Percentiles rank a stretch among this genome's conserved stretches.
These are phyloP conservation scores for Artibeus lituratus DNA, from an alignment of 2,797 vertebrate species.

Conservation along the genomic window DNA sequence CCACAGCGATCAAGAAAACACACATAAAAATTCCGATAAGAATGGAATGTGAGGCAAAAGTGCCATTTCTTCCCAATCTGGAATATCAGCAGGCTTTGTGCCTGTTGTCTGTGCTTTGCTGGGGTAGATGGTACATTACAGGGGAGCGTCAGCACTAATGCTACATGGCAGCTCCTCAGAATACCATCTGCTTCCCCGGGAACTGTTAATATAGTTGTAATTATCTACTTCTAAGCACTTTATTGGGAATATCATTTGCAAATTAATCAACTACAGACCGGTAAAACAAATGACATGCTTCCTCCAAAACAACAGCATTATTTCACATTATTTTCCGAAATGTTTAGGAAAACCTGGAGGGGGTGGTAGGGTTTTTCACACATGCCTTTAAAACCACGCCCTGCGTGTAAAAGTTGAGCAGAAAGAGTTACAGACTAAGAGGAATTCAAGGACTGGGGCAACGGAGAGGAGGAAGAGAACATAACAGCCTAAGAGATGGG, in stretches of 20 bases:
- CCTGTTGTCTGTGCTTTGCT: constrained; percentile 85
- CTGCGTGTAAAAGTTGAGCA: not conserved
- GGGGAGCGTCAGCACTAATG: constrained; percentile 95
- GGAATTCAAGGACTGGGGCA: not conserved
- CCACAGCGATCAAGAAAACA: constrained; percentile 78
- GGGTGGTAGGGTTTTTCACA: not conserved
- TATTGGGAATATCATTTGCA: constrained; percentile 97
- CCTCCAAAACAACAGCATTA: constrained; percentile 84
- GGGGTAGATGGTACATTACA: constrained; percentile 94
- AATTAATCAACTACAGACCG: constrained; percentile 95
- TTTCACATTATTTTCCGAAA: constrained; percentile 82
- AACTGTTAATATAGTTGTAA: constrained; percentile 99
- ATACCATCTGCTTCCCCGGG: constrained; percentile 97
- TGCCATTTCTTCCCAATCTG: constrained; percentile 86
- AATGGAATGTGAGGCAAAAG: constrained; percentile 81
- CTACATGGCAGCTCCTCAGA: constrained; percentile 96
- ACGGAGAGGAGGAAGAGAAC: not conserved
- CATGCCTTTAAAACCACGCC: not conserved
- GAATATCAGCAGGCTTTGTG: constrained; percentile 87
- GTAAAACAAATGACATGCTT: constrained; percentile 89
- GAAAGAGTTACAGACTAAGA: not conserved
- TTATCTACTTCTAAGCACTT: constrained; percentile 99
- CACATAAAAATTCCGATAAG: constrained; percentile 81
- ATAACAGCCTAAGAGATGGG: not conserved
- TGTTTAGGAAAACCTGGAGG: constrained; percentile 67